Percentiles rank a stretch among this genome's conserved stretches.
Conservation (phyloP, 1,140 invertebrate genomes). For the Phocides pigmalion region DNA sequence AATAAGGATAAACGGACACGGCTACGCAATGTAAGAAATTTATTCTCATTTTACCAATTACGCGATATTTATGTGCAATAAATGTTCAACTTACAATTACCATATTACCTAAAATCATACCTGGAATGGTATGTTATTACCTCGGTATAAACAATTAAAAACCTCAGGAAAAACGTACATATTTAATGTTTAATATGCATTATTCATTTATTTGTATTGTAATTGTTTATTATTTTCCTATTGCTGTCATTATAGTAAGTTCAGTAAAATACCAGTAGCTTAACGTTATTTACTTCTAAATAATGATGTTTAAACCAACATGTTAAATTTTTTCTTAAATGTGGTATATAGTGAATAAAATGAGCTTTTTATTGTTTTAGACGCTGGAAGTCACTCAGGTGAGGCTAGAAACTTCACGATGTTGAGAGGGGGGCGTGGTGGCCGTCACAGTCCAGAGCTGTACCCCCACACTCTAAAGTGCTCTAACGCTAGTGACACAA, state of each 20-base stretch:
- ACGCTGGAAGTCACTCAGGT: constrained; percentile 58
- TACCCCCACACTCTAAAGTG: constrained; percentile 94
- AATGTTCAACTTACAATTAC: neutral
- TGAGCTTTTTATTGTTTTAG: constrained; percentile 54
- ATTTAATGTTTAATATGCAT: too few relatives aligned
- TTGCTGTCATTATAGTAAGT: neutral
- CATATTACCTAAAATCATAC: neutral
- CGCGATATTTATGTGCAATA: constrained; percentile 1
- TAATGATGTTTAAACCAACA: neutral
- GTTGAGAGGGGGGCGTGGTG: constrained; percentile 83
- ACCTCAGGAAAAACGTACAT: too few relatives aligned
- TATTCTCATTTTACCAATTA: constrained; percentile 21
- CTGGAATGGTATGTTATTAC: too few relatives aligned
- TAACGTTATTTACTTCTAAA: neutral
- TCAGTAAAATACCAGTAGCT: neutral
- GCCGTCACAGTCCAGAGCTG: constrained; percentile 85
- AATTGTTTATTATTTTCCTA: neutral
- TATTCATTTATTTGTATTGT: too few relatives aligned
- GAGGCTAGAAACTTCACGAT: constrained; percentile 76
- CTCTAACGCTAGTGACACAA: constrained; percentile 96
- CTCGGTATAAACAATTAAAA: too few relatives aligned
- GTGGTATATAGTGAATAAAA: neutral
- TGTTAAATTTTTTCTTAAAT: neutral
- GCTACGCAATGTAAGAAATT: constrained; percentile 42
- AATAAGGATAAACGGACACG: constrained; percentile 23